Percentiles rank a stretch among this genome's conserved stretches.
phyloP scores from a whole-genome alignment of 2,113 vertebrate genomes.

The Dromas ardeola region DNA sequence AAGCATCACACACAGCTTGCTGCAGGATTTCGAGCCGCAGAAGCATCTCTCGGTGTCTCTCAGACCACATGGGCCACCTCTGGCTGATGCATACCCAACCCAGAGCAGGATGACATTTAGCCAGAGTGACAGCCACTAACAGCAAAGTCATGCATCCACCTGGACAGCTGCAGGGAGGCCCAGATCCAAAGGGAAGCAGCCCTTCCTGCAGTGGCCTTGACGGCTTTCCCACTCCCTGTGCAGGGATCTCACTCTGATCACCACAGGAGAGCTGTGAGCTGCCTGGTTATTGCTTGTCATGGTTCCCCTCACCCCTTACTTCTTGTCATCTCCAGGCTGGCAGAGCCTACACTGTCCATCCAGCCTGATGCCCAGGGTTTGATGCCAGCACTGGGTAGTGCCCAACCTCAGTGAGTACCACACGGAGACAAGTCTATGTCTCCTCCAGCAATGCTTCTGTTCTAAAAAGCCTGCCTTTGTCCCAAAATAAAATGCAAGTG shows the following conservation, averaged over 20 bases:
- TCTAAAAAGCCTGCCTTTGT: neutral
- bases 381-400: neutral
- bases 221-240: neutral
- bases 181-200: neutral
- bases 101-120: neutral
- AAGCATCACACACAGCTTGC: neutral
- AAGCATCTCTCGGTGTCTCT: neutral
- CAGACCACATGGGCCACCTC: fast-evolving
- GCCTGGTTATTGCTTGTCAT: neutral
- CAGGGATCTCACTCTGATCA: fast-evolving
- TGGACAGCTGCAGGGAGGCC: fast-evolving
- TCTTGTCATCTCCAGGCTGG: neutral
- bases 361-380: neutral
- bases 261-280: neutral
- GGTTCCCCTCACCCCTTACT: neutral
- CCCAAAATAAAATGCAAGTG: neutral
- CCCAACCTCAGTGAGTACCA: neutral
- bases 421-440: fast-evolving
- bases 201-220: neutral
- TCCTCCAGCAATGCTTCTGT: neutral
- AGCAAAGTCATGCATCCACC: neutral
- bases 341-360: neutral
- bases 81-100: neutral
- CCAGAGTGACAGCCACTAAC: neutral
- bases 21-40: neutral